Evolutionary conservation across 2,113 vertebrate genomes (phyloP).

Genomic region (Illadopsis cleaveri): DNA sequence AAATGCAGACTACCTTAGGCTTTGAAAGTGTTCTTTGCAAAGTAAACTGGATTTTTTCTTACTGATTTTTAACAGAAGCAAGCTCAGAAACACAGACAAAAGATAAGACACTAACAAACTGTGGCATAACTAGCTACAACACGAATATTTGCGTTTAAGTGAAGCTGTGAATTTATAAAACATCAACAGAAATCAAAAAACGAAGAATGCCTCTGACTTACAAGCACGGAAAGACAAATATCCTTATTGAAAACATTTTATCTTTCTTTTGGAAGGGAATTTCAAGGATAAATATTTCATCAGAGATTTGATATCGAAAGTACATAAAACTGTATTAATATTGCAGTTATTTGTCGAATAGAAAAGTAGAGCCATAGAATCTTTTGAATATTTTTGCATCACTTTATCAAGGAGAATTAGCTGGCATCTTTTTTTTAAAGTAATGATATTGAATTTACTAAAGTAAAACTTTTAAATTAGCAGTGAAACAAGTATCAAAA

Average conservation of each 20-base stretch:
- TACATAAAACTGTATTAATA: neutral
- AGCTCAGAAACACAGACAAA: neutral
- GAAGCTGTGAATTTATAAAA: neutral
- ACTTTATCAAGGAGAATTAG: neutral
- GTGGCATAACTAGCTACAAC: neutral
- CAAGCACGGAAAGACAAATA: neutral
- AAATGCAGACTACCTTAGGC: neutral
- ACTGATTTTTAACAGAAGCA: neutral
- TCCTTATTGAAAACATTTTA: neutral
- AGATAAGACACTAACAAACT: neutral
- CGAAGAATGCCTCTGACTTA: neutral
- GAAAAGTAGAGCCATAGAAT: neutral
- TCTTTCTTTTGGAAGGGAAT: neutral
- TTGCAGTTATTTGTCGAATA: neutral
- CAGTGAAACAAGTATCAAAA: neutral
- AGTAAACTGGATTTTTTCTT: neutral
- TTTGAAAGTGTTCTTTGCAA: neutral
- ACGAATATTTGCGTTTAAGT: neutral
- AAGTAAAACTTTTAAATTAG: neutral
- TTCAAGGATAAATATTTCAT: neutral
- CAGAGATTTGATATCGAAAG: neutral
- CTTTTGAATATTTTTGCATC: neutral
- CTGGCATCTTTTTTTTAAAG: neutral
- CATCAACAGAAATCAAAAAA: neutral
- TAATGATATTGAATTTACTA: neutral